phyloP scores from a whole-genome alignment of 2,113 vertebrate species.

The Tylochromis polylepis region DNA sequence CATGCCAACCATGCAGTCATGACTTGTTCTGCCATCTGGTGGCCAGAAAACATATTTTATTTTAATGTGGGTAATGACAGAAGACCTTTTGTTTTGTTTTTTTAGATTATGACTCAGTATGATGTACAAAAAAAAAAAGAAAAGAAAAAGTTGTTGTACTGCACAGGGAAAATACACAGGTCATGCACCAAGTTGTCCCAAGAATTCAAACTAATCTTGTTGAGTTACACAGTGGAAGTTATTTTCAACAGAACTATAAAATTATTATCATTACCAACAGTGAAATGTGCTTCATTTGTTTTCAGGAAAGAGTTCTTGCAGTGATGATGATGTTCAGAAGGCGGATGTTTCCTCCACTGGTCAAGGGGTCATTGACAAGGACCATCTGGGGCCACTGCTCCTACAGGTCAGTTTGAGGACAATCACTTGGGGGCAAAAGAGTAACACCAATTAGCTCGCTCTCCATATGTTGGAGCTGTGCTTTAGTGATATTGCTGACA shows the following conservation, averaged over 20 bases:
- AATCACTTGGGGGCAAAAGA: neutral
- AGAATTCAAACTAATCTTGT: neutral
- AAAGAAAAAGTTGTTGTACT: neutral
- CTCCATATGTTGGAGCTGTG: slow-evolving; percentile 5
- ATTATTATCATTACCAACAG: neutral
- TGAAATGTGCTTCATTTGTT: slow-evolving; percentile 22
- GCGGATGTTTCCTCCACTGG: slow-evolving; percentile 97
- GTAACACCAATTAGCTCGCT: neutral
- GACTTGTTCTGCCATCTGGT: slow-evolving; percentile 66
- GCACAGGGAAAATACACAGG: neutral
- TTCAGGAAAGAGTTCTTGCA: slow-evolving; percentile 87
- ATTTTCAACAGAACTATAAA: neutral
- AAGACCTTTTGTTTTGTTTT: neutral
- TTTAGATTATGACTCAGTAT: neutral
- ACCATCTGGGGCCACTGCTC: slow-evolving; percentile 92
- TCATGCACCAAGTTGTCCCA: neutral
- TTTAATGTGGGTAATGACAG: neutral
- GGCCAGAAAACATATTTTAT: neutral
- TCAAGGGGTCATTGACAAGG: slow-evolving; percentile 97
- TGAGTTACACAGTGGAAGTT: neutral
- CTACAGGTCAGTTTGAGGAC: slow-evolving; percentile 81
- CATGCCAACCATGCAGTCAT: slow-evolving; percentile 21
- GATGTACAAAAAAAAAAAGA: neutral
- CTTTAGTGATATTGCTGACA: neutral
- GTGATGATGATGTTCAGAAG: slow-evolving; percentile 96